Evolutionary conservation across 1,140 invertebrate genomes (phyloP), one percentile per base, ranked within the genome.

Genomic region (Adelges cooleyi): DNA sequence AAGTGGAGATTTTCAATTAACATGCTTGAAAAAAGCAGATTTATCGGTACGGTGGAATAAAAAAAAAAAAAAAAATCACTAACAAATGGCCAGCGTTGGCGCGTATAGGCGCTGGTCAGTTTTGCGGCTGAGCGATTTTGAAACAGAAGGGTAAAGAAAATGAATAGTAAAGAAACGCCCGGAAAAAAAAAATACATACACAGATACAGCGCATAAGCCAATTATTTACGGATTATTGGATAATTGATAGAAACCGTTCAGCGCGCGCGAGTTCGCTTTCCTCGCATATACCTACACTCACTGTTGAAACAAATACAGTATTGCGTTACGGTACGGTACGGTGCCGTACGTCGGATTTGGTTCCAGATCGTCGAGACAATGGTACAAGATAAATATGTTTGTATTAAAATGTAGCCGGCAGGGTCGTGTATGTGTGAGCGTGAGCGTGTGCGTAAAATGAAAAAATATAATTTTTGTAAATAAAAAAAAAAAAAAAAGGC

Each of bases 351-450:
- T 22, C 33, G 29, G 15, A 1, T 10, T 15, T 33, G 53, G 51
- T 40, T 40, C 20, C 18, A 29, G 53, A 56, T 56, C 20, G 36
- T 56, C 38, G 53, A 42, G 25, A 56, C 53, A 56, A 56, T 56
- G 53, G 53, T n/a, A 56, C 53, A 56, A 56, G 53, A 56, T 56
- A 56, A 56, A 56, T 42, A 56, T 56, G 53, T 40, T 56, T 56
- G 53, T 56, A 56, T 56, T 56, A 56, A 25, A 56, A 56, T 38
- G 53, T 56, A 56, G 53, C 36, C 53, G 38, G 38, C 36, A 56
- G 53, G 53, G 17, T 56, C 53, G 20, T 56, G 22, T 56, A 13
- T 38, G 6, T 6, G 36, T 8, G 13, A 13, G 13, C 6, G 13
- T 8, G 13, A 38, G 36, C 13, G 13, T 38, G n/a, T 8, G 36